Conservation (phyloP, 2,797 vertebrate genomes). For the Notoglanidium macrostoma region DNA sequence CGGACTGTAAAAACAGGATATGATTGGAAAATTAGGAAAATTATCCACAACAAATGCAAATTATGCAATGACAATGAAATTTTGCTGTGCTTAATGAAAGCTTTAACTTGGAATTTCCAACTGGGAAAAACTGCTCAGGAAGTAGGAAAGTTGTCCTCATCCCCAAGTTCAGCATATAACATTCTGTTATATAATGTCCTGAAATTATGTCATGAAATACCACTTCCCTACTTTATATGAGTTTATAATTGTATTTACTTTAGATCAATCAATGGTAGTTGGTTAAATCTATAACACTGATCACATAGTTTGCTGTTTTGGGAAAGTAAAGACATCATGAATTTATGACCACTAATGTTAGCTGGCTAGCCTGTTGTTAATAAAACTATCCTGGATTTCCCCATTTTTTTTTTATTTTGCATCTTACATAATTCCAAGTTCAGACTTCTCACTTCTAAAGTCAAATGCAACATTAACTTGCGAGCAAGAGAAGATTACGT, state of each 20-base stretch:
- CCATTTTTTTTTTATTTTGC: neutral
- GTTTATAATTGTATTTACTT: neutral
- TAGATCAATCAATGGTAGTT: neutral
- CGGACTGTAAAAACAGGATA: neutral
- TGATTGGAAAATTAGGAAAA: neutral
- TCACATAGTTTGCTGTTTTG: neutral
- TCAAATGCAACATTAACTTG: neutral
- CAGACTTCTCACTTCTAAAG: neutral
- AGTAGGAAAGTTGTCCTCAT: neutral
- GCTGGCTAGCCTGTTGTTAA: neutral
- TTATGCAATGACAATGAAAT: neutral
- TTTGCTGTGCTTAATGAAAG: neutral
- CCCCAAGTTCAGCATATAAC: neutral
- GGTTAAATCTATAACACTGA: neutral
- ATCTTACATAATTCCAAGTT: neutral
- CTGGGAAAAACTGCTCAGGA: neutral
- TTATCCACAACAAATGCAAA: neutral
- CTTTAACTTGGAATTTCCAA: neutral
- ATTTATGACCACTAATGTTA: neutral
- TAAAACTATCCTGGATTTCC: neutral
- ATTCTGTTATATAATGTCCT: neutral
- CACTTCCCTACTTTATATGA: neutral
- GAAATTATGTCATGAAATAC: neutral
- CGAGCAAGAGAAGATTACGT: neutral
- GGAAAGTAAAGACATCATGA: neutral